A percentile compares a stretch with the other conserved stretches of the same genome.
These are phyloP conservation scores for Hydrocynus forskahlii DNA, from an alignment of 2,797 vertebrate species.

Conservation along the genomic window DNA sequence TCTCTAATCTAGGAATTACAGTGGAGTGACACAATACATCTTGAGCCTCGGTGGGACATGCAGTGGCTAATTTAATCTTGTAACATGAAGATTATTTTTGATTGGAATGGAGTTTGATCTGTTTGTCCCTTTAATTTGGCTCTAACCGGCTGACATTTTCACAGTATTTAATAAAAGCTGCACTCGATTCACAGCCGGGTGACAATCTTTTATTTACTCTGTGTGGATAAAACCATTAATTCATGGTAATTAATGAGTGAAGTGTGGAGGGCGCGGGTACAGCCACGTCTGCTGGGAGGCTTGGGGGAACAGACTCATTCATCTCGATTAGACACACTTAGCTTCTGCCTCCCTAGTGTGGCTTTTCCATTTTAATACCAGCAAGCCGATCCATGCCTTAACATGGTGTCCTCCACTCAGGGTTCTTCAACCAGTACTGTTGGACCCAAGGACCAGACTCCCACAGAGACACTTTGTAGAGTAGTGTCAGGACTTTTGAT, in stretches of 20 bases:
- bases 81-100: slow-evolving; percentile 68
- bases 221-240: slow-evolving; percentile 77
- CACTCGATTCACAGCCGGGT: slow-evolving; percentile 65
- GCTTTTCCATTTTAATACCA: slow-evolving; percentile 63
- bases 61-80: slow-evolving; percentile 68
- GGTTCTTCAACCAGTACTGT: slow-evolving; percentile 8
- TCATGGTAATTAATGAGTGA: slow-evolving; percentile 78
- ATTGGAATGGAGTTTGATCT: slow-evolving; percentile 70
- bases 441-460: background rate
- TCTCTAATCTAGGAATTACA: slow-evolving; percentile 69
- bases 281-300: slow-evolving; percentile 68
- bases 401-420: slow-evolving; percentile 28
- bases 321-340: slow-evolving; percentile 75
- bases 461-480: slow-evolving; percentile 20
- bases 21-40: slow-evolving; percentile 60
- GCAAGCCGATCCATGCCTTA: slow-evolving; percentile 42
- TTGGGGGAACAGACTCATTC: slow-evolving; percentile 66
- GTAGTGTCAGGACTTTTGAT: slow-evolving; percentile 26
- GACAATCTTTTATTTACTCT: slow-evolving; percentile 79
- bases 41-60: slow-evolving; percentile 56
- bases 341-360: slow-evolving; percentile 55
- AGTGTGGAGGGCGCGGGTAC: slow-evolving; percentile 63
- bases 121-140: slow-evolving; percentile 70
- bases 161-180: slow-evolving; percentile 73
- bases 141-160: slow-evolving; percentile 72